Base-by-base conservation (phyloP, 2,797 vertebrate genomes). In the Aselliscus stoliczkanus region DNA sequence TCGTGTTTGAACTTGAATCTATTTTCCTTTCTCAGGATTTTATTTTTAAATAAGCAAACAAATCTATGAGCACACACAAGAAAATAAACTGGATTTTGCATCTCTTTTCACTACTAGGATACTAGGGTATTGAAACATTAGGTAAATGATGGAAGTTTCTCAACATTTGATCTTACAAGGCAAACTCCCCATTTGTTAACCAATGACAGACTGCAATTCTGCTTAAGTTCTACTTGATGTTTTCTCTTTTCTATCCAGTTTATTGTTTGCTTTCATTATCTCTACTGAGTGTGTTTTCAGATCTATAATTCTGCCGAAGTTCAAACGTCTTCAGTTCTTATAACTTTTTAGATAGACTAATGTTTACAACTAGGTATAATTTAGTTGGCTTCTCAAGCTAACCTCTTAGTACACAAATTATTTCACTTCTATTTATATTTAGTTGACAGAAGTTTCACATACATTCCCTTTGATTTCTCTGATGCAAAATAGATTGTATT, bases 11-110 rank as follows among this genome's bases (percentile, higher is more conserved):
- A 77, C 4, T 34, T 77, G 29, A 73, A 64, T 50, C n/a, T 83
- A 12, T 65, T 82, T 88, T 93, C 62, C 37, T 77, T 77, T 81
- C 82, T 72, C 62, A 54, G 37, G 65, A 84, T 77, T 83, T 92
- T 27, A 90, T 93, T 95, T 87, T 84, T 80, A 69, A 89, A 64
- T 39, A 92, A 93, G 77, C 67, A 84, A 31, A 67, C 9, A 44
- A 84, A 65, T 50, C 31, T 87, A 13, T 73, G 15, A 29, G 20
- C 39, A 83, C n/a, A 88, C 1, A 27, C 6, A 52, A 34, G 7
- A 56, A 88, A 89, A 50, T 34, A 44, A 93, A 18, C 31, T 82
- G 34, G 39, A 62, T 80, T 94, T 79, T 96, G 47, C 31, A 25
- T 60, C 62, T 90, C 29, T 50, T 69, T 80, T 88, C 54, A 77